Conservation (phyloP, 2,797 vertebrate genomes). For the Chelon labrosus region DNA sequence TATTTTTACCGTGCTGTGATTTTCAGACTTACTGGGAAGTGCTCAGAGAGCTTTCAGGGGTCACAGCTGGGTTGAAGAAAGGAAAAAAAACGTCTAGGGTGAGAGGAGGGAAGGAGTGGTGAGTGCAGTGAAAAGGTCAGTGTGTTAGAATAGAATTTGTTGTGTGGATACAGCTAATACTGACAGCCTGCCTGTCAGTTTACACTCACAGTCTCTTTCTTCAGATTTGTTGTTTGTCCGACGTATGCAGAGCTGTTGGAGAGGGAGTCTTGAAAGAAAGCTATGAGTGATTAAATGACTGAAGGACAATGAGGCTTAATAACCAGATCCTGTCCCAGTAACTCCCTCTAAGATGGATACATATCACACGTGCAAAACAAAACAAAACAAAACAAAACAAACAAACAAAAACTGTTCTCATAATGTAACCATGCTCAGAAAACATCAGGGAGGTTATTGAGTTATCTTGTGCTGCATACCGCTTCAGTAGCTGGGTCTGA, state of each 20-base stretch:
- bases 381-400: too few relatives aligned
- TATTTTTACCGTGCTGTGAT: conserved; percentile 15
- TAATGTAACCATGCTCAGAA: neutral
- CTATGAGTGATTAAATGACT: too few relatives aligned
- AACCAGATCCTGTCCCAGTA: too few relatives aligned
- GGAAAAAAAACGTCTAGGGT: neutral
- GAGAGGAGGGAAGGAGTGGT: neutral
- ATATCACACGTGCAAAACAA: too few relatives aligned
- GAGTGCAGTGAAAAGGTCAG: conserved; percentile 48
- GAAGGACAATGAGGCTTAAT: too few relatives aligned
- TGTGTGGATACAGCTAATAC: conserved; percentile 1
- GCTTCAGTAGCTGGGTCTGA: too few relatives aligned
- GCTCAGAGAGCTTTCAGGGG: conserved; percentile 16
- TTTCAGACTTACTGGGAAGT: conserved; percentile 9
- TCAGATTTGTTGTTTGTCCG: conserved; percentile 4
- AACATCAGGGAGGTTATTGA: too few relatives aligned
- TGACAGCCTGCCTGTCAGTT: conserved; percentile 18
- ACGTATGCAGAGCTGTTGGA: neutral
- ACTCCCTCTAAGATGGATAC: too few relatives aligned
- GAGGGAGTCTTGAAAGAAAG: neutral
- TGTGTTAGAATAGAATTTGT: conserved; percentile 32
- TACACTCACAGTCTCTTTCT: conserved; percentile 12
- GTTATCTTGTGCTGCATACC: too few relatives aligned
- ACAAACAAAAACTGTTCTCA: too few relatives aligned
- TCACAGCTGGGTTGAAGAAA: conserved; percentile 27